Evolutionary conservation across 2,888 invertebrate species (phyloP), one percentile per base, ranked within the genome.

Genomic region (Aspidiotus rigidus): DNA sequence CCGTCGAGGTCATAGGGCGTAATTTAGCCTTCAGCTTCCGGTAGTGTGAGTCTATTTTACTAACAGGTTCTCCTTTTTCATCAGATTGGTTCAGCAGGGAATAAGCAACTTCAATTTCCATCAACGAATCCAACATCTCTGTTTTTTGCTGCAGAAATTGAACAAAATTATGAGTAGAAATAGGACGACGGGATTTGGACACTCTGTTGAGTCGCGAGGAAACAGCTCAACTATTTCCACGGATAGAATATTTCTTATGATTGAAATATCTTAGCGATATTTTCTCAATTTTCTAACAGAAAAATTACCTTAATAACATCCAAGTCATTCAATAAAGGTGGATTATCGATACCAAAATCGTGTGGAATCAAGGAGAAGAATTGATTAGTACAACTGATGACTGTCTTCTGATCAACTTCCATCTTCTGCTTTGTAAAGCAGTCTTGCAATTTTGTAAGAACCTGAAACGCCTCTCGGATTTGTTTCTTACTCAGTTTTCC

Each of bases 341-440:
- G 90, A 74, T 85, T 86, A 15, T 86, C 82, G 54, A 90, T 79
- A 1, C 98, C 98, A 78, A 96, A 97, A 75, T 89, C 88, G 77
- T 99, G 99, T 0, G 99, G 99, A 72, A 99, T 89, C 62, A 95
- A 80, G 0, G 97, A 95, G 78, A 93, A 99, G 80, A 99, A 99
- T 75, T 86, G 83, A 79, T 98, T 99, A 1, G 94, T 89, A 0
- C 88, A 89, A 77, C 93, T 95, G 55, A 93, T 83, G 70, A 94
- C 83, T 73, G 82, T 80, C 1, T 79, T 75, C 62, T 77, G 75
- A 1, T 79, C 76, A 0, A 76, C 73, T 66, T 78, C 80, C 2
- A 78, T 76, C 6, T 77, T 79, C 1, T 79, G 79, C 16, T 72
- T 70, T 61, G 84, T 81, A 6, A 88, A 79, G 0, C 84, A 74